Evolutionary conservation across 2,888 invertebrate genomes (phyloP), one percentile per base, ranked within the genome.

Genomic region (Lamproptera curius): DNA sequence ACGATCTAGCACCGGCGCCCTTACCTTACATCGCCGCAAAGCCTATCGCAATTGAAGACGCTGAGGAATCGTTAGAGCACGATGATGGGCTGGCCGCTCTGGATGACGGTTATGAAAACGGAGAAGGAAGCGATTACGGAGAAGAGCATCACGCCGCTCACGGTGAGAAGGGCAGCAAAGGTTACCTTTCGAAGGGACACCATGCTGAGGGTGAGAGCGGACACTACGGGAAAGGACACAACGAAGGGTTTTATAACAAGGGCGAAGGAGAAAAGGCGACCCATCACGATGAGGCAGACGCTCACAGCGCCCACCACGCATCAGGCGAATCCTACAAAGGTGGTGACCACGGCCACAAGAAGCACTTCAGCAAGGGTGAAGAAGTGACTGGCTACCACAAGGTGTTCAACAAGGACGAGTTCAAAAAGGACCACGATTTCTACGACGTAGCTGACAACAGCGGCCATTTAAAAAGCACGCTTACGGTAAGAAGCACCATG

Each of bases 341-440:
- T 3, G 89, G 82, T 1, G 89, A 89, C 51, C 90, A 89, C 58
- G 89, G 89, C 6, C 86, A 90, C 58, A 88, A 89, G 55, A 88
- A 90, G 44, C 89, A 90, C 53, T 90, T 89, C 73, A 91, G 91
- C 72, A 93, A 93, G 66, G 93, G 93, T 0, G 91, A 92, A 52
- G 92, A 92, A 42, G 89, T 92, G 15, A 91, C 90, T 5, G 93
- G 94, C 13, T 93, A 90, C 80, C 93, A 93, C 72, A 93, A 92
- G 62, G 91, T 92, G 1, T 93, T 91, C 74, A 90, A 91, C 75
- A 94, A 93, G 82, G 92, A 94, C 65, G 94, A 94, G 71, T 94
- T 90, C 85, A 93, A 93, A 72, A 93, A 93, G 65, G 92, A 93
- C 63, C 93, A 93, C 58, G 91, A 91, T 60, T 94, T 93, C 78